These are phyloP conservation scores for Aptenodytes forsteri DNA, from an alignment of 2,113 vertebrate species.

Conservation along the genomic window DNA sequence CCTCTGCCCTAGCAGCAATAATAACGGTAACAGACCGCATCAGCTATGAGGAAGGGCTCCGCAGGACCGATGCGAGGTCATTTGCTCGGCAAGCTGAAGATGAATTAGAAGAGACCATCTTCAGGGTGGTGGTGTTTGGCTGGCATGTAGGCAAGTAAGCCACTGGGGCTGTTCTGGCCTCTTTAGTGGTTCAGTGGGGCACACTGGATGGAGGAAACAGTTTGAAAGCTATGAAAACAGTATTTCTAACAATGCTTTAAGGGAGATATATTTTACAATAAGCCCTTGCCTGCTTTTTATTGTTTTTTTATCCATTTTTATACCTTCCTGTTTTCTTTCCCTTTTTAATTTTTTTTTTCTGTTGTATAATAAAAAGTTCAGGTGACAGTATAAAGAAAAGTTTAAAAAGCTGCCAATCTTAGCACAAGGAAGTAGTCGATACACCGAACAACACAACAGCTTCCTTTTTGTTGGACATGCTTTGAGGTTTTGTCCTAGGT, in stretches of 20 bases:
- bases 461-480: background rate
- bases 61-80: background rate
- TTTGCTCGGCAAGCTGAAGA: background rate
- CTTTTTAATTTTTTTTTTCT: background rate
- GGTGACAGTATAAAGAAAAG: background rate
- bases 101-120: background rate
- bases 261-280: constrained; percentile 23
- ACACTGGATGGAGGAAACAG: background rate
- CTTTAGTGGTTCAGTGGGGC: constrained; percentile 14
- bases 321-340: background rate
- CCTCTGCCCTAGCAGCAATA: background rate
- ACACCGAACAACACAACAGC: background rate
- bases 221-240: constrained; percentile 19
- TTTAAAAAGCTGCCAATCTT: background rate
- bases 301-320: background rate
- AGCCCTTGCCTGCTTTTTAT: constrained; percentile 28
- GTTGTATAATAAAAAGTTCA: background rate
- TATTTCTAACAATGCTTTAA: constrained; percentile 14
- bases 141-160: background rate
- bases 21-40: background rate
- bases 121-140: background rate
- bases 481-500: background rate
- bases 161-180: constrained; percentile 11
- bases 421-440: background rate
- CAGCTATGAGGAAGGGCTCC: background rate